Percentiles rank a stretch among this genome's conserved stretches.
phyloP scores from a whole-genome alignment of 2,888 invertebrate species.

The Steinernema scapterisci region DNA sequence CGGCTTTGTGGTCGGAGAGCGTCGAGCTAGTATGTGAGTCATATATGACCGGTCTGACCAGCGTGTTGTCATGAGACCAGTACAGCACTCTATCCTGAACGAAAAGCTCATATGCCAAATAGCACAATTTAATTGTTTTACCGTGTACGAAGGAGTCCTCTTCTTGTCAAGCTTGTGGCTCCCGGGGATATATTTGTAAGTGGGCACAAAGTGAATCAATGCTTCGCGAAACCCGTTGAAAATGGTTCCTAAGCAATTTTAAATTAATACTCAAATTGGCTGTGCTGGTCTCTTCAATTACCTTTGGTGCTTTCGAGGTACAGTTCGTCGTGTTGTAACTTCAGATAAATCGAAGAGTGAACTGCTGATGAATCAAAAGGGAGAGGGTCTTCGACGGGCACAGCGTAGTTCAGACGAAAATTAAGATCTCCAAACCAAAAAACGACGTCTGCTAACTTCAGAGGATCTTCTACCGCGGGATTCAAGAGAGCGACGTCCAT shows the following conservation, averaged over 20 bases:
- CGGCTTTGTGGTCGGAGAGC: slow-evolving; percentile 19
- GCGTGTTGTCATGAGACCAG: neutral
- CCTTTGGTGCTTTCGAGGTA: slow-evolving; percentile 22
- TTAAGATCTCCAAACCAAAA: slow-evolving; percentile 18
- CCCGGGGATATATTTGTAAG: slow-evolving; percentile 14
- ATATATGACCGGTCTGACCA: neutral
- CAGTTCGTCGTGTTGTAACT: slow-evolving; percentile 18
- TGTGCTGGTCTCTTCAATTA: neutral
- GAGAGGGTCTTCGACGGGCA: slow-evolving; percentile 2
- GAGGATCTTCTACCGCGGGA: neutral
- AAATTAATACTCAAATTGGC: too few species aligned
- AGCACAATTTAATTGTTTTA: neutral
- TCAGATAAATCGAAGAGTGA: slow-evolving; percentile 10
- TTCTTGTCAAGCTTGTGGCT: slow-evolving; percentile 16
- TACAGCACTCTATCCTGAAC: slow-evolving; percentile 17
- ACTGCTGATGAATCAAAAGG: neutral
- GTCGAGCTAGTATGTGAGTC: slow-evolving; percentile 10
- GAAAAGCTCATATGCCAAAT: neutral
- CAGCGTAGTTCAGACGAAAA: slow-evolving; percentile 12
- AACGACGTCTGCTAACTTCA: slow-evolving; percentile 3
- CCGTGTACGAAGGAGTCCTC: slow-evolving; percentile 16
- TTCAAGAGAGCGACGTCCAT: neutral
- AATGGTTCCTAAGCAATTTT: neutral
- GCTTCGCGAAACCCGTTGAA: slow-evolving; percentile 21
- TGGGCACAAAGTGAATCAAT: slow-evolving; percentile 12